phyloP scores from a whole-genome alignment of 2,113 vertebrate genomes.

The Pomatostomus ruficeps region DNA sequence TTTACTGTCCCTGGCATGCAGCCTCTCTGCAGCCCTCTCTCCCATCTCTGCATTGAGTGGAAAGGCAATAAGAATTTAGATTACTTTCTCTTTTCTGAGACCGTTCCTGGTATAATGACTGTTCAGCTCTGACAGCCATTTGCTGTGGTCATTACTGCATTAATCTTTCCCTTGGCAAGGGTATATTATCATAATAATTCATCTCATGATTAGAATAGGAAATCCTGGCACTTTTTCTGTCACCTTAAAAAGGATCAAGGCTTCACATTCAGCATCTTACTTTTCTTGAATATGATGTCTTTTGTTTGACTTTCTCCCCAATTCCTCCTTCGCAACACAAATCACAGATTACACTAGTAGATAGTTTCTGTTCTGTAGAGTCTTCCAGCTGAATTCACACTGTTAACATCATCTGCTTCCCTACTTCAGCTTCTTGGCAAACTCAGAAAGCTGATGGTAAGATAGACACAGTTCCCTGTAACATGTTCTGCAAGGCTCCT shows the following conservation, averaged over 20 bases:
- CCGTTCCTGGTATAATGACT: not conserved
- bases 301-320: not conserved
- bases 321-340: not conserved
- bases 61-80: not conserved
- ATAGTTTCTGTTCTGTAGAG: not conserved
- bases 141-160: not conserved
- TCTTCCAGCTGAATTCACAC: not conserved
- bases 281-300: not conserved
- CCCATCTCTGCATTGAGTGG: not conserved
- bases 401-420: slow-evolving; percentile 8
- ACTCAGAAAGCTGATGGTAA: not conserved
- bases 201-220: not conserved
- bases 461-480: not conserved
- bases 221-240: not conserved
- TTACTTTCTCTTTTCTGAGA: not conserved
- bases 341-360: not conserved
- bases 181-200: not conserved
- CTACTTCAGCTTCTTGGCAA: slow-evolving; percentile 27
- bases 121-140: not conserved
- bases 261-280: not conserved
- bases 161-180: not conserved
- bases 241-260: not conserved
- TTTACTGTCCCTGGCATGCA: not conserved
- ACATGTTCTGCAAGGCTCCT: not conserved
- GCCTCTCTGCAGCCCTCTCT: not conserved